Conservation (phyloP, 37 sponge, comb jelly and placozoan species). For the Aplysina aerophoba region DNA sequence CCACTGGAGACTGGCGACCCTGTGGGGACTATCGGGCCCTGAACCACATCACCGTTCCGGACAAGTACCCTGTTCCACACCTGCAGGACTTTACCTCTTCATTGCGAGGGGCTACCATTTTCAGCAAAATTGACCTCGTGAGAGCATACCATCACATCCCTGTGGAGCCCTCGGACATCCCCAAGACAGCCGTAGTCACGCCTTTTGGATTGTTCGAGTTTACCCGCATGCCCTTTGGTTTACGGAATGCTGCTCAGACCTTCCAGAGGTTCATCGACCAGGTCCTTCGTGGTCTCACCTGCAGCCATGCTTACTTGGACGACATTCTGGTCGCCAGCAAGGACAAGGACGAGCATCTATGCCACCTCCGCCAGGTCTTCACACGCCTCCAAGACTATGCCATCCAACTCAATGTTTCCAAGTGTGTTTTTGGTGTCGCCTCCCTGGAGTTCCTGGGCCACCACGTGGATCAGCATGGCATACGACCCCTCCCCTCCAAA, state of each 20-base stretch:
- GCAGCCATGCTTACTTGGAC: constrained; percentile 30
- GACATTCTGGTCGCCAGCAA: constrained; percentile 30
- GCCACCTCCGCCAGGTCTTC: constrained; percentile 39
- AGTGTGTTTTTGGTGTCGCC: not conserved
- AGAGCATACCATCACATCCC: constrained; percentile 52
- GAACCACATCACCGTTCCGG: constrained; percentile 31
- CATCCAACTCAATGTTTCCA: not conserved
- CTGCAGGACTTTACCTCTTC: constrained; percentile 48
- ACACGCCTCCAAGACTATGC: constrained; percentile 9
- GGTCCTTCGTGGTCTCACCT: constrained; percentile 32
- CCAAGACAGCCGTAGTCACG: constrained; percentile 26
- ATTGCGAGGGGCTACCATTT: constrained; percentile 45
- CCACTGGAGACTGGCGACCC: constrained; percentile 60
- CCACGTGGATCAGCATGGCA: constrained; percentile 21
- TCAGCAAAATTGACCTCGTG: constrained; percentile 43
- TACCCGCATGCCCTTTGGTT: constrained; percentile 41
- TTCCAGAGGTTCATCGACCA: constrained; percentile 46
- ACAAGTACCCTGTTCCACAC: constrained; percentile 62
- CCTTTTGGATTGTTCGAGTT: constrained; percentile 41
- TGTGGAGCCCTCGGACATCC: constrained; percentile 18
- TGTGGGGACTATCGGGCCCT: constrained; percentile 61
- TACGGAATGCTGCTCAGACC: constrained; percentile 37
- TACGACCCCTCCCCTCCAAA: constrained; percentile 40
- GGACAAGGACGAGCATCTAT: constrained; percentile 46
- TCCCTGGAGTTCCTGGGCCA: constrained; percentile 14